phyloP scores from a whole-genome alignment of 2,888 invertebrate genomes.

The Eupithecia subumbrata region DNA sequence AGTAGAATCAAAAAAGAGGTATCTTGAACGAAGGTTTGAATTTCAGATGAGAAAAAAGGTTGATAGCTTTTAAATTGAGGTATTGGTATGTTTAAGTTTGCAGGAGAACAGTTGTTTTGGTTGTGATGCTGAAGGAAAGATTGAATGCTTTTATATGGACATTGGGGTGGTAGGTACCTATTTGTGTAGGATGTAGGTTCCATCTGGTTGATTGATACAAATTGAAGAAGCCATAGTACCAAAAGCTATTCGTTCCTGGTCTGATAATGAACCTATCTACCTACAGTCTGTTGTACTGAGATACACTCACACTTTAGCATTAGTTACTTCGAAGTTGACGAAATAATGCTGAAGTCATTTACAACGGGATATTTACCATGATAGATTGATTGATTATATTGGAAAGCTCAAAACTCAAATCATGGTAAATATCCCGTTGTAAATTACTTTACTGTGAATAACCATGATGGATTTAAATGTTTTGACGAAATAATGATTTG shows the following conservation, averaged over 20 bases:
- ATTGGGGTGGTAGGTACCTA: not conserved
- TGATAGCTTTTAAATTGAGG: not conserved
- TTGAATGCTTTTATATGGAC: constrained; percentile 52
- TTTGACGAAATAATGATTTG: not conserved
- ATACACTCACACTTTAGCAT: not conserved
- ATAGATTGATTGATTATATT: too few species aligned
- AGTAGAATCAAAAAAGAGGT: not conserved
- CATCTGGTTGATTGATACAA: constrained; percentile 8
- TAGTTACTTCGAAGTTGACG: not conserved
- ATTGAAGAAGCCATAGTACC: constrained; percentile 54
- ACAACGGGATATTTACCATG: too few species aligned
- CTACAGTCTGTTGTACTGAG: not conserved
- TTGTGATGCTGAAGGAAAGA: constrained; percentile 43
- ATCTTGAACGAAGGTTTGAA: not conserved
- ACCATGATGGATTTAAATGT: too few species aligned
- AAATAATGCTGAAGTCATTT: not conserved
- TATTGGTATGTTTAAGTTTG: not conserved
- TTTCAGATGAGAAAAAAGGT: not conserved
- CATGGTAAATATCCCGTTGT: too few species aligned
- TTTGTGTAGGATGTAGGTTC: constrained; percentile 1
- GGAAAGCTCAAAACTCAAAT: too few species aligned
- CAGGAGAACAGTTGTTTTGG: constrained; percentile 20
- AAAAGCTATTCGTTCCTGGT: not conserved
- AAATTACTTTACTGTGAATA: too few species aligned
- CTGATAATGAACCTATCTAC: not conserved